Base-by-base conservation (phyloP, 2,113 vertebrate genomes). In the Rhea pennata region DNA sequence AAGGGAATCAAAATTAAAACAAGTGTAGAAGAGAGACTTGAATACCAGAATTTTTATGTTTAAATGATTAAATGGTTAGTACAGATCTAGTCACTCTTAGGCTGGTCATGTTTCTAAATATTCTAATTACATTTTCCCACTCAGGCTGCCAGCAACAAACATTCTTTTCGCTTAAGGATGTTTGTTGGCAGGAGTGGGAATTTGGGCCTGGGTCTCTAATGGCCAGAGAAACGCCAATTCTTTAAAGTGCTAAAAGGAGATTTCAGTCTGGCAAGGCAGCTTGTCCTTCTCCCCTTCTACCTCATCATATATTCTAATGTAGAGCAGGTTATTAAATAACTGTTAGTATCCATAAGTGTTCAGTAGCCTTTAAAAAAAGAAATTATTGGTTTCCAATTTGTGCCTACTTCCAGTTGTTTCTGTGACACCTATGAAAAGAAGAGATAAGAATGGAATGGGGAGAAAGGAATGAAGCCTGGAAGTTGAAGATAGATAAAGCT, bases 1-100 rank as follows among this genome's bases (percentile, higher is more conserved):
- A 97, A 90, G 59, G 73, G 59, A 90, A 87, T 59, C 61, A 87
- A 93, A 95, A 91, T 96, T 95, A 77, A 93, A 95, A 53, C 80
- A 92, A 91, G 79, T 58, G n/a, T 84, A 84, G 64, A 78, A 94
- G 40, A 78, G 61, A 96, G 84, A 75, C 77, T 29, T 88, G 56
- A 92, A 84, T 87, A 62, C 83, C 83, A 91, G 82, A 61, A 36
- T 59, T 94, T 84, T 88, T 88, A 62, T 76, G 75, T 97, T 95
- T 89, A 78, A 76, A 70, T 12, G 8, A 89, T 92, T 88, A 90
- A 78, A 90, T 82, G 5, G 84, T 94, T 90, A 83, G 74, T 77
- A n/a, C 33, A 83, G 66, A 21, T 46, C 66, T 65, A 67, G 87
- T 90, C 78, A 78, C 46, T 4, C 0, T 83, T 85, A 88, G 48